Conservation (phyloP, 1,140 invertebrate species). For the Nasonia longicornis region DNA sequence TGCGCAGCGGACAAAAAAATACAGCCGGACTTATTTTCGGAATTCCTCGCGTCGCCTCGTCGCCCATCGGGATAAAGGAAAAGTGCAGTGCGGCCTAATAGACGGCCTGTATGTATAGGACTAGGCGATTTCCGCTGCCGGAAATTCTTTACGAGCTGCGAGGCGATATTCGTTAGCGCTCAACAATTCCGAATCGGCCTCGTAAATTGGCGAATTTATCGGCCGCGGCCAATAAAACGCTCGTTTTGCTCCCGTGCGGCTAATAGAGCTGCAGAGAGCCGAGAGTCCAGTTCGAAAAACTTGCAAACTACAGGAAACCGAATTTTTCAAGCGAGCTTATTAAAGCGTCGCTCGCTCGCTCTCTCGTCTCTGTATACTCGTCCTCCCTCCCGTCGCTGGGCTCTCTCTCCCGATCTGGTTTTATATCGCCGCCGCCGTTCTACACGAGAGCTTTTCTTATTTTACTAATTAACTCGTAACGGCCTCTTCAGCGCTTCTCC, state of each 20-base stretch:
- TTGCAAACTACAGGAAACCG: slow-evolving; percentile 17
- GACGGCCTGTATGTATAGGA: neutral
- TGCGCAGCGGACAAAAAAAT: too few relatives aligned
- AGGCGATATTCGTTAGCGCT: neutral
- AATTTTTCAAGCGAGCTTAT: slow-evolving; percentile 26
- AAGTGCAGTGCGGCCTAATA: too few relatives aligned
- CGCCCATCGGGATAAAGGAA: too few relatives aligned
- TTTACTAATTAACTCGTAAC: slow-evolving; percentile 60
- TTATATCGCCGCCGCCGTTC: slow-evolving; percentile 26
- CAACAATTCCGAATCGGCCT: slow-evolving; percentile 6
- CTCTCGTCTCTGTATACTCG: neutral
- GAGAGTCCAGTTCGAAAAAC: neutral
- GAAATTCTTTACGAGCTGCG: slow-evolving; percentile 5
- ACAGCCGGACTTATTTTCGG: too few relatives aligned
- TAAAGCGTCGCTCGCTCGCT: neutral
- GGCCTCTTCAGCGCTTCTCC: slow-evolving; percentile 43
- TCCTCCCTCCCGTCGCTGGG: neutral
- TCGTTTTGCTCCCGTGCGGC: neutral
- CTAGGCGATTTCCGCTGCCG: neutral
- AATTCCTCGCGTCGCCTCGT: too few relatives aligned
- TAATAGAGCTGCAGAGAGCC: neutral
- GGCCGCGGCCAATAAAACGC: slow-evolving; percentile 1
- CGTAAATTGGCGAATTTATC: slow-evolving; percentile 22
- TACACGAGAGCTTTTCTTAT: slow-evolving; percentile 50
- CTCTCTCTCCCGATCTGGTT: slow-evolving; percentile 4